Percentiles rank a stretch among this genome's conserved stretches.
phyloP scores from a whole-genome alignment of 2,888 invertebrate species.

The Synanthedon vespiformis region DNA sequence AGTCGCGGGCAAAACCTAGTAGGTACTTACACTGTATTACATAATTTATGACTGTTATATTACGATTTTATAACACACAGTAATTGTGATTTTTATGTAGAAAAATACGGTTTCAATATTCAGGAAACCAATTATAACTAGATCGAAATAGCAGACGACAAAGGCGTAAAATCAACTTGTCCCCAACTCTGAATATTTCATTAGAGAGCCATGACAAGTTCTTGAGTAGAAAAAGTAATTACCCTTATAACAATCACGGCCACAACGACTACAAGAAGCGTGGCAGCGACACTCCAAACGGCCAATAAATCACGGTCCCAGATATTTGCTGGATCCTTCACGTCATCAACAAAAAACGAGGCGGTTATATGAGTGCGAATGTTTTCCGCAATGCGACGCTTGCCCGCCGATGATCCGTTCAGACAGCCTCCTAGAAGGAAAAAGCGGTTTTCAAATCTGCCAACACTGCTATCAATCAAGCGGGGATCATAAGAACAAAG shows the following conservation, averaged over 20 bases:
- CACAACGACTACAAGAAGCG: conserved; percentile 28
- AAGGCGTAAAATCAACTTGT: neutral
- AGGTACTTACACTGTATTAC: no score
- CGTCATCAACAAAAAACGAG: conserved; percentile 44
- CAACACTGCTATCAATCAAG: neutral
- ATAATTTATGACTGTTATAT: no score
- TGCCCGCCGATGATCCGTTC: conserved; percentile 79
- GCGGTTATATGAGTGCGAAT: conserved; percentile 44
- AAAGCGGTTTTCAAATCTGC: conserved; percentile 4
- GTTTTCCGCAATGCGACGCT: conserved; percentile 75
- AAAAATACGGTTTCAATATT: neutral
- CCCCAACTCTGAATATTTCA: neutral
- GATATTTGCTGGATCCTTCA: conserved; percentile 27
- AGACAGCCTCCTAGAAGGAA: conserved; percentile 76
- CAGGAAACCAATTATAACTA: neutral
- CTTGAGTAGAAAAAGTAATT: conserved; percentile 7
- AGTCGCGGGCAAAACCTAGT: no score
- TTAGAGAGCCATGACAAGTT: neutral
- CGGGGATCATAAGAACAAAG: neutral
- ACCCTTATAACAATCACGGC: conserved; percentile 40
- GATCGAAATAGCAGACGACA: no score
- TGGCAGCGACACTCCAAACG: conserved; percentile 28
- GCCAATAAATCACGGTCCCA: conserved; percentile 38
- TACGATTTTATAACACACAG: no score
- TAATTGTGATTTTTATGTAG: no score